These are phyloP conservation scores for Ia io DNA, from an alignment of 2,113 vertebrate genomes.

Conservation along the genomic window DNA sequence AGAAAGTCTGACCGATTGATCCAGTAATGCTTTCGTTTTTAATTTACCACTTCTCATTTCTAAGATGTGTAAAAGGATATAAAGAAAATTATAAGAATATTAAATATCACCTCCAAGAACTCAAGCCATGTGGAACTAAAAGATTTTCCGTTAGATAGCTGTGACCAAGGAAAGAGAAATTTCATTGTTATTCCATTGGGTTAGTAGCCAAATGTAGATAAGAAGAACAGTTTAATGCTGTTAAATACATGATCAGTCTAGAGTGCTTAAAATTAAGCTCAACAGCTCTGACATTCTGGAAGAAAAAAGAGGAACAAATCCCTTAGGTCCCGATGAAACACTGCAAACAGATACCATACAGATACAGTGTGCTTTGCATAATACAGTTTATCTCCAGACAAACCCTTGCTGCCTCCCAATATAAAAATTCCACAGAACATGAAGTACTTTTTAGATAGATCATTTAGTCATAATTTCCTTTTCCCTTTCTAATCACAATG, in stretches of 20 bases:
- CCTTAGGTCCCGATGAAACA: conserved; percentile 37
- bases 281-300: conserved; percentile 40
- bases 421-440: background rate
- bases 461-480: background rate
- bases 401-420: background rate
- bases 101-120: conserved; percentile 36
- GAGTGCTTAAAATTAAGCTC: conserved; percentile 65
- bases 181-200: conserved; percentile 57
- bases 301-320: conserved; percentile 62
- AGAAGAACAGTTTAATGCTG: conserved; percentile 58
- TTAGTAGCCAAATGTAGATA: conserved; percentile 47
- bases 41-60: background rate
- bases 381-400: background rate
- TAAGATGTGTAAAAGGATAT: background rate
- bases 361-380: background rate
- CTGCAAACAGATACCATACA: background rate
- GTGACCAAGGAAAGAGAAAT: conserved; percentile 47
- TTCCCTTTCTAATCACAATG: background rate
- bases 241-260: conserved; percentile 65
- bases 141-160: background rate
- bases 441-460: background rate
- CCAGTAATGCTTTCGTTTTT: conserved; percentile 28
- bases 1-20: background rate
- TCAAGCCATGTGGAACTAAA: background rate
- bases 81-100: conserved; percentile 27